Conservation (phyloP, 2,797 vertebrate genomes). For the Esox masquinongy region DNA sequence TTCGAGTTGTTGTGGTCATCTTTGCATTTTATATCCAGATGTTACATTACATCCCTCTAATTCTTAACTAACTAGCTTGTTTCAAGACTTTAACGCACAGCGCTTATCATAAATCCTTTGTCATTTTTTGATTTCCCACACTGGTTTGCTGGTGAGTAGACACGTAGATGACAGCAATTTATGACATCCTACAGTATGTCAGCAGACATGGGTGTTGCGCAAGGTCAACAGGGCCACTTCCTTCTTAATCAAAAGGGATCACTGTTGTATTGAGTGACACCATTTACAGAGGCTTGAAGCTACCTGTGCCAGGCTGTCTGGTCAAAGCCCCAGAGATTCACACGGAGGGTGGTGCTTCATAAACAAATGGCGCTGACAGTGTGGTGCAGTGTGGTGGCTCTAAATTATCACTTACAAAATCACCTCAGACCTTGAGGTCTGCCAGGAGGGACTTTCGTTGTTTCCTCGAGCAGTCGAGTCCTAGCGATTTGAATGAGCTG, state of each 20-base stretch:
- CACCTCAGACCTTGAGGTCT: constrained; percentile 50
- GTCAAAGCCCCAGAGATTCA: constrained; percentile 33
- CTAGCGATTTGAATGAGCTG: constrained; percentile 26
- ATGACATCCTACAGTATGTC: too few relatives aligned
- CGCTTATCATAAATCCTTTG: background rate
- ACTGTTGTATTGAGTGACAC: constrained; percentile 49
- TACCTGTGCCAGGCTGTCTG: constrained; percentile 43
- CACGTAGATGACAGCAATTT: constrained; percentile 22
- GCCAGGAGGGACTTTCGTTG: constrained; percentile 3
- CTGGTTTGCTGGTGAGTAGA: constrained; percentile 11
- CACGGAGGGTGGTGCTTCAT: constrained; percentile 45
- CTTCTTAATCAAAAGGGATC: constrained; percentile 40
- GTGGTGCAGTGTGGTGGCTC: constrained; percentile 32
- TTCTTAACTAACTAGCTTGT: constrained; percentile 30
- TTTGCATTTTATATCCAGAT: constrained; percentile 42
- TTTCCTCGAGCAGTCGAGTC: constrained; percentile 18
- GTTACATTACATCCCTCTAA: constrained; percentile 31
- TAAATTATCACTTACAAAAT: constrained; percentile 58
- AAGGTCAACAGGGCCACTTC: constrained; percentile 31
- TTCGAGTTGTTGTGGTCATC: constrained; percentile 36
- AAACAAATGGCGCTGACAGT: constrained; percentile 54
- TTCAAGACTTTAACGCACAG: background rate
- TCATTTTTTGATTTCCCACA: background rate
- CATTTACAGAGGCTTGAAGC: constrained; percentile 54
- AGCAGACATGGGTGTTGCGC: constrained; percentile 17